Evolutionary conservation across 2,113 vertebrate genomes (phyloP), one percentile per base, ranked within the genome.

Genomic region (Cynoglossus semilaevis): DNA sequence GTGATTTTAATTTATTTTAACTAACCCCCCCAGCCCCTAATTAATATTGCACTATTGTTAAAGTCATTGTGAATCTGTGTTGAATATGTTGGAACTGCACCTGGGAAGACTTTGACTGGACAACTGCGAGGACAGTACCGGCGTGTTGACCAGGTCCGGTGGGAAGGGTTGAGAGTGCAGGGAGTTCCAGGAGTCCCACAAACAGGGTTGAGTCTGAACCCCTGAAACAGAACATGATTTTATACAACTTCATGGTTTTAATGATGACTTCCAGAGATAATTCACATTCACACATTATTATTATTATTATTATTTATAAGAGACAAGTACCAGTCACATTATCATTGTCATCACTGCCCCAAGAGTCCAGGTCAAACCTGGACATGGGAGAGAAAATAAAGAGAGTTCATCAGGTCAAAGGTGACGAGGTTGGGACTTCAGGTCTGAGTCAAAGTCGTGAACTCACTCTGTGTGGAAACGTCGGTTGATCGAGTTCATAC

Each of bases 401-500:
- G 4, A 36, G 2, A 49, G 48, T 50, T 15, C 14, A 15, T 45
- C 7, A 16, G 6, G 22, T 35, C 1, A 18, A 54, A 9, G 14
- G 9, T 13, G 35, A 44, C 19, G 0, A 48, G 18, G n/a, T 13
- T 0, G 49, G 8, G 11, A 15, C 7, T 0, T 38, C 22, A 44
- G 37, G 13, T 8, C 43, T 4, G 15, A 7, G 15, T 45, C 7
- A 15, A 6, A 9, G 16, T 44, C 22, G 38, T 8, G 3, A 55
- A 78, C 90, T 76, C 72, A 92, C 91, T 91, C 90, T 0, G 75
- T 79, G 67, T 87, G 89, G 60, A 66, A 64, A 45, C 96, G 80
- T 1, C 94, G 90, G 52, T 94, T 90, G 76, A 98, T 96, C 81
- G 96, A 98, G 79, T 94, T 94, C 0, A 90, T 76, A 9, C 94